Base-by-base conservation (phyloP, 2,888 invertebrate species). In the Heliconius ismenius region DNA sequence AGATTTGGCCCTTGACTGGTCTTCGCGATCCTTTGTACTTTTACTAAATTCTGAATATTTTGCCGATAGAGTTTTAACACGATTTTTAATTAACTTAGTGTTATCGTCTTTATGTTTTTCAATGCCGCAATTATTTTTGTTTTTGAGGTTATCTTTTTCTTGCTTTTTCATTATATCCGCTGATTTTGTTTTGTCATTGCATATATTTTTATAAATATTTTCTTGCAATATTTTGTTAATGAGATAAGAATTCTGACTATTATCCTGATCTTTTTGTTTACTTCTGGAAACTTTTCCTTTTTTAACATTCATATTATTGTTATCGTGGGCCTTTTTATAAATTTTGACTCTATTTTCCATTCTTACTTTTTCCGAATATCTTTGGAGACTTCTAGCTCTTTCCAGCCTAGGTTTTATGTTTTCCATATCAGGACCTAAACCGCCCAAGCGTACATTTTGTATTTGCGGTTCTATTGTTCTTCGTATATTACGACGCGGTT, bases 301-400 rank as follows among this genome's bases (percentile, higher is more conserved):
- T 2, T 80, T 81, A 26, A 77, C 28, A 76, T 85, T 88, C 80
- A 85, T 88, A 9, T 89, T 86, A 3, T 82, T 85, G 36, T 91
- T 90, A 60, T 91, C 86, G 39, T 88, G 80, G 0, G 88, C 85
- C 73, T 88, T 91, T 81, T 92, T 93, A 77, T 94, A 94, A 79
- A 94, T 92, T 83, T 84, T 90, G 4, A 93, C 83, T 28, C 92
- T 86, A 80, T 94, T 94, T 83, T 92, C 92, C 91, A 92, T 92
- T 81, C 94, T 87, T 0, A 94, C 91, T 80, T 90, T 92, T 83
- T 94, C 94, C 3, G 94, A 94, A 83, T 94, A 94, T 81, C 94
- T 89, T 83, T 94, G 94, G 39, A 94, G 86, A 75, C 94, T 93
- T 81, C 91, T 87, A 69, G 94, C 93, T 86, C 94, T 88, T 82